phyloP scores from a whole-genome alignment of 2,797 vertebrate species.

The Holocentrus rufus region DNA sequence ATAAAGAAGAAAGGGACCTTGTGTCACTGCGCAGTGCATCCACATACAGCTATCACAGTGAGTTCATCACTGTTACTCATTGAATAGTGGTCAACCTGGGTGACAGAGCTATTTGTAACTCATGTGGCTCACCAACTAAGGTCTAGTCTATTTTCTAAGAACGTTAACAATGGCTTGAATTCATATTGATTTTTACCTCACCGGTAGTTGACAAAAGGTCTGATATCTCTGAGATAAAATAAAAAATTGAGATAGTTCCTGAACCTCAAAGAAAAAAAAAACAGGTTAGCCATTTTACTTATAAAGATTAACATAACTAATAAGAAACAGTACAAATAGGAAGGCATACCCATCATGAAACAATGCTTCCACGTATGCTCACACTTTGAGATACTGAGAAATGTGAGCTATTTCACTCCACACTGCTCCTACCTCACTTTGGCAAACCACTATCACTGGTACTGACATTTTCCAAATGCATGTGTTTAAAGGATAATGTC shows the following conservation, averaged over 20 bases:
- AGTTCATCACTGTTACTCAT: not conserved
- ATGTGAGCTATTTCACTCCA: no score
- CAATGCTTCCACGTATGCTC: no score
- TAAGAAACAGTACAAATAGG: no score
- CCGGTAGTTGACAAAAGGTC: conserved; percentile 1
- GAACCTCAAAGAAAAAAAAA: not conserved
- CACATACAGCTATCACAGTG: not conserved
- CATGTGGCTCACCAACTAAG: not conserved
- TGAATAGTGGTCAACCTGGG: not conserved
- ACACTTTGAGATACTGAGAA: no score
- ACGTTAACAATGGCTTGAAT: not conserved
- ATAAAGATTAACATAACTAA: no score
- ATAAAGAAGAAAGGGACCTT: not conserved
- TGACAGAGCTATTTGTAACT: not conserved
- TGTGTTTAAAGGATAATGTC: conserved; percentile 33
- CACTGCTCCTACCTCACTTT: not conserved
- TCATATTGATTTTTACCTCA: not conserved
- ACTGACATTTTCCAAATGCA: conserved; percentile 2
- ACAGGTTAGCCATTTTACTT: no score
- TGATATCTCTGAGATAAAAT: not conserved
- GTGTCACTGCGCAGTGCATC: no score
- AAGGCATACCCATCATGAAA: no score
- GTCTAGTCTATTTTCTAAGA: not conserved
- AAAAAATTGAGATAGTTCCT: not conserved
- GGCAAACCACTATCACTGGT: conserved; percentile 13